These are phyloP conservation scores for Sicus ferrugineus DNA, from an alignment of 2,888 invertebrate species.

Conservation along the genomic window DNA sequence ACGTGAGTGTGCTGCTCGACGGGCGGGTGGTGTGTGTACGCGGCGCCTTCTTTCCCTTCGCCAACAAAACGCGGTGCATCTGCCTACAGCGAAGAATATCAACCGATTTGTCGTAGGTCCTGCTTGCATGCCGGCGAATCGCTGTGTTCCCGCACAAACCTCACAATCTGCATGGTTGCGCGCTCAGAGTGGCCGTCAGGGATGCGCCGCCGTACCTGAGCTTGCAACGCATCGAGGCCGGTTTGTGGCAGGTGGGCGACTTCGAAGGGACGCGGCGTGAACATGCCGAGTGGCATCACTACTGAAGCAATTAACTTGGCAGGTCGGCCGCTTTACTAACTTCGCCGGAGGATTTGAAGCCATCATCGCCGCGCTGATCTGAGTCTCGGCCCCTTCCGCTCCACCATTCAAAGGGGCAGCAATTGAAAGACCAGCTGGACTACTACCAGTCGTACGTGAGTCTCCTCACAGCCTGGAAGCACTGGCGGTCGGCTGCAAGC, in stretches of 20 bases:
- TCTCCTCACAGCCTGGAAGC: slow-evolving; percentile 34
- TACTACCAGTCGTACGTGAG: slow-evolving; percentile 44
- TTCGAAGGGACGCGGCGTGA: slow-evolving; percentile 45
- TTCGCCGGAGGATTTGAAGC: slow-evolving; percentile 44
- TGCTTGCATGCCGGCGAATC: not conserved
- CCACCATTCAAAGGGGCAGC: slow-evolving; percentile 42
- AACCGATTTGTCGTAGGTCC: slow-evolving; percentile 11
- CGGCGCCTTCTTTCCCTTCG: slow-evolving; percentile 43
- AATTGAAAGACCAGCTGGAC: slow-evolving; percentile 44
- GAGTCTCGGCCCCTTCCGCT: slow-evolving; percentile 48
- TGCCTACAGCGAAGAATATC: not conserved
- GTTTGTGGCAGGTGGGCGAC: slow-evolving; percentile 39
- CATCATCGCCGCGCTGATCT: slow-evolving; percentile 43
- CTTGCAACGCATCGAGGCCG: slow-evolving; percentile 29
- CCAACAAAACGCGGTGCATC: slow-evolving; percentile 35
- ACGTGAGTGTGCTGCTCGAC: slow-evolving; percentile 42
- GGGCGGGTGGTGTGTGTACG: slow-evolving; percentile 25
- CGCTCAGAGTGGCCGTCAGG: slow-evolving; percentile 43
- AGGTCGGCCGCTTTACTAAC: slow-evolving; percentile 17
- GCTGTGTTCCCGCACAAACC: slow-evolving; percentile 44
- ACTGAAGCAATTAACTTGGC: slow-evolving; percentile 48
- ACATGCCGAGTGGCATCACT: slow-evolving; percentile 42
- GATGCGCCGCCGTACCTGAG: slow-evolving; percentile 45
- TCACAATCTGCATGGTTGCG: slow-evolving; percentile 38
- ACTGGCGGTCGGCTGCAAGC: slow-evolving; percentile 34